A percentile compares a stretch with the other conserved stretches of the same genome.
These are phyloP conservation scores for Turritopsis rubra DNA, from an alignment of 30 jellyfish, hydroid and myxozoan species.

Conservation along the genomic window DNA sequence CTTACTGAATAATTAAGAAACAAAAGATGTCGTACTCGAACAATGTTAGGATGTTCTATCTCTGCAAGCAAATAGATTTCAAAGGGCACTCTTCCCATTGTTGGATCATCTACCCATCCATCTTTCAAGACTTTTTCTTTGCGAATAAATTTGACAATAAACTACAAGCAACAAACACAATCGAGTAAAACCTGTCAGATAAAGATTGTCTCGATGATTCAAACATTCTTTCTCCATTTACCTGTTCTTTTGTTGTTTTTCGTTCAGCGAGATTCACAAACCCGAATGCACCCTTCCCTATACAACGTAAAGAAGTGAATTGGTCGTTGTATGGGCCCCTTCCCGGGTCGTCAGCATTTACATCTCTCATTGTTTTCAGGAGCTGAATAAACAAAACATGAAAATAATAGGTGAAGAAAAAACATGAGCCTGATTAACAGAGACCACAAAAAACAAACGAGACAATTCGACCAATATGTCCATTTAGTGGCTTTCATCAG, in stretches of 20 bases:
- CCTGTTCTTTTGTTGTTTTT: constrained; percentile 68
- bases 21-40: constrained; percentile 57
- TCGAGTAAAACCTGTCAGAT: not conserved
- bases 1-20: too few relatives aligned
- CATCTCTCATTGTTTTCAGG: constrained; percentile 29
- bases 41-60: constrained; percentile 76
- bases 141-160: constrained; percentile 82
- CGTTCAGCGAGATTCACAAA: constrained; percentile 83
- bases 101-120: constrained; percentile 72
- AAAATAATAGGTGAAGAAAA: not conserved
- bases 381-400: constrained; percentile 4
- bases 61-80: constrained; percentile 55
- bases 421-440: not conserved
- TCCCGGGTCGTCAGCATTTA: constrained; percentile 28
- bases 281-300: constrained; percentile 98
- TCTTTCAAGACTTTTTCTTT: constrained; percentile 63
- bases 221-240: not conserved
- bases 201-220: not conserved
- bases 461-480: too few relatives aligned
- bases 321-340: constrained; percentile 53
- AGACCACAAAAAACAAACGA: not conserved
- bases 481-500: too few relatives aligned
- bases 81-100: constrained; percentile 63
- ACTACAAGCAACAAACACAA: constrained; percentile 32
- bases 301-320: constrained; percentile 55